Evolutionary conservation across 2,797 vertebrate genomes (phyloP), one percentile per base, ranked within the genome.

Genomic region (Heterohyrax brucei): DNA sequence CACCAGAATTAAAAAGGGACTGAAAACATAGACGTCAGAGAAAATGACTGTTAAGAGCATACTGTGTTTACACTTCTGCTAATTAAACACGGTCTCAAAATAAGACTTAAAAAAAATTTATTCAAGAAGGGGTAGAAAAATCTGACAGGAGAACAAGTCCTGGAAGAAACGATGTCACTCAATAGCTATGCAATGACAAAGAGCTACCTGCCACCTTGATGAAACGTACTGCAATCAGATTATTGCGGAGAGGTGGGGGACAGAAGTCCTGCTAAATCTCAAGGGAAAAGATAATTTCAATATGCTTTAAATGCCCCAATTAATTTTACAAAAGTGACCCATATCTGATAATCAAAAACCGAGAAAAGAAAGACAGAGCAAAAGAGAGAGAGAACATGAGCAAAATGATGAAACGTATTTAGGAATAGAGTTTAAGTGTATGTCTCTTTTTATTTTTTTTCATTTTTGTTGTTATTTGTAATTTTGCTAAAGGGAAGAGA

Each of bases 81-180:
- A 76, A 93, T 80, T 82, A 94, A 64, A 95, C 80, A 68, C 8
- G 79, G 95, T 86, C 87, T 53, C 53, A 79, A 93, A 91, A 79
- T 13, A 82, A 96, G 90, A 59, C 83, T 75, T 8, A 95, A 88
- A 64, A 82, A 39, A 79, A 93, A 56, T 73, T 44, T 46, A 75
- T 79, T 39, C 7, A 64, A 86, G 46, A 89, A 61, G 56, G 72
- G 16, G 28, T 3, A 39, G 16, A 88, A 70, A 91, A 82, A 33
- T 64, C 46, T 6, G 28, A 82, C 19, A 70, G 72, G 56, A 64
- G 39, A 66, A 70, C 79, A 83, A 48, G 16, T 33, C 62, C 50
- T 14, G 56, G 28, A 86, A 21, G 59, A 85, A 85, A 56, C 18
- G 12, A 56, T 56, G 53, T 56, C 53, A 56, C 53, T 56, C 53